Percentiles rank a stretch among this genome's conserved stretches.
Conservation (phyloP, 2,888 invertebrate genomes). For the Drosophila neonasuta region DNA sequence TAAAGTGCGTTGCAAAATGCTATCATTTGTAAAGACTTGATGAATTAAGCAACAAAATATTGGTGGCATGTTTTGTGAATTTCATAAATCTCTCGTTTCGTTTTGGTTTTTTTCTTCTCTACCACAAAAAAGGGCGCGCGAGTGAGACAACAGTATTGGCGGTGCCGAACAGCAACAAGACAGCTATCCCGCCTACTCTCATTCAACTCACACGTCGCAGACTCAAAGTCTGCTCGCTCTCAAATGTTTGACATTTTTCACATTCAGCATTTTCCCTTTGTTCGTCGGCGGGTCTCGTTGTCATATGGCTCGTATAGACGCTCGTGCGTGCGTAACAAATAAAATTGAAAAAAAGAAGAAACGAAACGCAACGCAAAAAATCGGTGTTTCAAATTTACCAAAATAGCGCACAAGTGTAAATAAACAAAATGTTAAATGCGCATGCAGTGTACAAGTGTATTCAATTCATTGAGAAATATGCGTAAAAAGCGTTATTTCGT, state of each 20-base stretch:
- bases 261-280: constrained; percentile 77
- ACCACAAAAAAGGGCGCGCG: constrained; percentile 71
- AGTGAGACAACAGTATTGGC: constrained; percentile 59
- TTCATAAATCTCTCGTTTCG: constrained; percentile 64
- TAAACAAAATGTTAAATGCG: constrained; percentile 59
- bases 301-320: constrained; percentile 68
- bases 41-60: constrained; percentile 35
- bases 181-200: constrained; percentile 52
- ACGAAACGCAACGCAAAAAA: constrained; percentile 55
- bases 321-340: constrained; percentile 72
- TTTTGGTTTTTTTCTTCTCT: constrained; percentile 75
- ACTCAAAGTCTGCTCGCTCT: constrained; percentile 70
- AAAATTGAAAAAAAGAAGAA: constrained; percentile 40
- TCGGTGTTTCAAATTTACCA: constrained; percentile 46
- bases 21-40: constrained; percentile 9
- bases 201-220: constrained; percentile 60
- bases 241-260: constrained; percentile 72
- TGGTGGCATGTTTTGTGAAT: constrained; percentile 65
- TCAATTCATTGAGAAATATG: constrained; percentile 66
- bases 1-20: constrained; percentile 31
- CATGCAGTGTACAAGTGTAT: constrained; percentile 48
- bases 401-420: constrained; percentile 67
- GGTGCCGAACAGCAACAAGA: constrained; percentile 13
- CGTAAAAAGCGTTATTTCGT: constrained; percentile 66
- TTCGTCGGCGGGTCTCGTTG: constrained; percentile 78